Evolutionary conservation across 2,888 invertebrate genomes (phyloP), one percentile per base, ranked within the genome.

Genomic region (Microctonus aethiopoides): DNA sequence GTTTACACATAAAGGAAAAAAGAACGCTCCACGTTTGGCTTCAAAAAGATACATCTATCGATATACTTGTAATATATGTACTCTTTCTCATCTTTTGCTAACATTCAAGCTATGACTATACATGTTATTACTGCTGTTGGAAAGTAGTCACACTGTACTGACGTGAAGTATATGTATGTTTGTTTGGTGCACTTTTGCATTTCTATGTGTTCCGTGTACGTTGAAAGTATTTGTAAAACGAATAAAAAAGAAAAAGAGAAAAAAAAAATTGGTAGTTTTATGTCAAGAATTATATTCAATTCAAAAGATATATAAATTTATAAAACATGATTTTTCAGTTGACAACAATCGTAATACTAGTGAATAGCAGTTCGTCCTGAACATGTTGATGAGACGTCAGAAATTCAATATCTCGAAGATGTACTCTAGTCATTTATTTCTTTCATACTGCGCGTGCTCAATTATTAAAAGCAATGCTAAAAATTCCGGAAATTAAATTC

Each of bases 401-500:
- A 56, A 56, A 29, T 56, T 56, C 29, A 29, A 56, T 56, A 56
- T 56, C 56, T 56, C 10, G 11, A 29, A 56, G 56, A 29, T 29
- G 56, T n/a, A n/a, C n/a, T 56, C 29, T 24, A 56, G 56, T 56
- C 10, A 56, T 56, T 29, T 56, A 13, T 24, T 56, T n/a, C 56
- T 29, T 52, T 13, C 6, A 13, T 26, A 29, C 56, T 39, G 29
- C 7, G 29, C 7, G 13, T 29, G 29, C 26, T 13, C 13, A 29
- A 56, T 56, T 56, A 56, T 56, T 56, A 29, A 29, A 29, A 5
- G n/a, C 10, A 56, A 56, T 56, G 56, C 56, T 13, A 29, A 29
- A 56, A 56, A 26, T 52, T 52, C 56, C 56, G 56, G 29, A 29
- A 26, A 56, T 56, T 56, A 29, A 56, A 56, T 56, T 56, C 29